phyloP scores from a whole-genome alignment of 2,888 invertebrate species.

The Oscheius sp. region DNA sequence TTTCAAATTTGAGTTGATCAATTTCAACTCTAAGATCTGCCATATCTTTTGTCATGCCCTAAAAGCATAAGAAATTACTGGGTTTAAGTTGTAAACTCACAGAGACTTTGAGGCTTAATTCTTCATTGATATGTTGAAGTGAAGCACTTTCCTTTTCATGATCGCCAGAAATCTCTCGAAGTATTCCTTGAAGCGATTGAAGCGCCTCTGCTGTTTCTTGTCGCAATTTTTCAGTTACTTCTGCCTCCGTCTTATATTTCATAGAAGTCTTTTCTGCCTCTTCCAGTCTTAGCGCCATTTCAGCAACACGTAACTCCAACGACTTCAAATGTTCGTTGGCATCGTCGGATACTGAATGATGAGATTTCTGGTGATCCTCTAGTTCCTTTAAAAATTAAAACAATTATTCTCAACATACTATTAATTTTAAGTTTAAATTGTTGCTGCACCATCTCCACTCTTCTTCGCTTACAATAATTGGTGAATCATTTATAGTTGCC shows the following conservation, averaged over 20 bases:
- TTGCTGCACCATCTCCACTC: too few species aligned
- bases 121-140: slow-evolving; percentile 40
- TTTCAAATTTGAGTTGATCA: slow-evolving; percentile 38
- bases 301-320: slow-evolving; percentile 37
- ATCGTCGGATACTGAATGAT: slow-evolving; percentile 35
- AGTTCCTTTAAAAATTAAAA: too few species aligned
- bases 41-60: slow-evolving; percentile 8
- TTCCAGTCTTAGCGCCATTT: slow-evolving; percentile 35
- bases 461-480: too few species aligned
- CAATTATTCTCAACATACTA: slow-evolving; percentile 1
- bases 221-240: slow-evolving; percentile 30
- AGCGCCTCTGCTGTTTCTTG: slow-evolving; percentile 45
- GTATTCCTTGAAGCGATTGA: slow-evolving; percentile 77
- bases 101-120: slow-evolving; percentile 40
- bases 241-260: slow-evolving; percentile 34
- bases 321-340: slow-evolving; percentile 33
- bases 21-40: slow-evolving; percentile 37
- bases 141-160: slow-evolving; percentile 49
- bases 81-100: too few species aligned
- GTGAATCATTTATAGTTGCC: too few species aligned
- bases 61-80: too few species aligned
- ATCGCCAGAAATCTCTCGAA: slow-evolving; percentile 82
- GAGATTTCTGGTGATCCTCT: slow-evolving; percentile 76
- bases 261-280: slow-evolving; percentile 26
- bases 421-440: too few species aligned